Evolutionary conservation across 2,797 vertebrate genomes (phyloP), one percentile per base, ranked within the genome.

Genomic region (Poecilia picta): DNA sequence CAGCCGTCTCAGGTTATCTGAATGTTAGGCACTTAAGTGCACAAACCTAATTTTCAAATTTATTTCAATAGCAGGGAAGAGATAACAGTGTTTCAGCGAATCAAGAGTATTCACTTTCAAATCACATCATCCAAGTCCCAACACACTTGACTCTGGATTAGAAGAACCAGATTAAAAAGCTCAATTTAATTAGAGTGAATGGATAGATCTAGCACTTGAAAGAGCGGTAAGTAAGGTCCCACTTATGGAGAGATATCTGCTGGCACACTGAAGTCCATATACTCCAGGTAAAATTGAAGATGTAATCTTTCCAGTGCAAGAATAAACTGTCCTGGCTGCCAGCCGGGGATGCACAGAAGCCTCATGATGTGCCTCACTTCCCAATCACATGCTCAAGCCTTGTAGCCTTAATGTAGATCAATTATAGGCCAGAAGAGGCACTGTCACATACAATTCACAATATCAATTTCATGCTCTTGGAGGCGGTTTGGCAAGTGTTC

Each of bases 371-470:
- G 89, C 83, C 85, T 86, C n/a, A 81, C 87, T 85, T 93, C 87
- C 82, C 91, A 91, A 88, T 92, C 91, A 89, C 89, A 90, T 89
- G 78, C 89, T 87, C 88, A 74, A 77, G 90, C 92, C 90, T 89
- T 91, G 93, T 95, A 90, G 94, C 92, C 93, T 93, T 96, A 96
- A 96, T 96, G 95, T 95, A 90, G 97, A 98, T 99, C 97, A 99
- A 98, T 98, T 99, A 98, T 97, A 83, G 95, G 90, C 93, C 95
- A 93, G 96, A 97, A 96, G 97, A 97, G 97, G 95, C 96, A 90
- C 93, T 98, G 98, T 98, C 98, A 98, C 96, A 97, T 97, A 95
- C 96, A 97, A 99, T 99, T 98, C 97, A 97, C 97, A 97, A 98
- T 98, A 98, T 98, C 98, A 99, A 98, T 98, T 98, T 98, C 98